A percentile compares a stretch with the other conserved stretches of the same genome.
These are phyloP conservation scores for Portunus trituberculatus DNA, from an alignment of 1,140 invertebrate species.

Conservation along the genomic window DNA sequence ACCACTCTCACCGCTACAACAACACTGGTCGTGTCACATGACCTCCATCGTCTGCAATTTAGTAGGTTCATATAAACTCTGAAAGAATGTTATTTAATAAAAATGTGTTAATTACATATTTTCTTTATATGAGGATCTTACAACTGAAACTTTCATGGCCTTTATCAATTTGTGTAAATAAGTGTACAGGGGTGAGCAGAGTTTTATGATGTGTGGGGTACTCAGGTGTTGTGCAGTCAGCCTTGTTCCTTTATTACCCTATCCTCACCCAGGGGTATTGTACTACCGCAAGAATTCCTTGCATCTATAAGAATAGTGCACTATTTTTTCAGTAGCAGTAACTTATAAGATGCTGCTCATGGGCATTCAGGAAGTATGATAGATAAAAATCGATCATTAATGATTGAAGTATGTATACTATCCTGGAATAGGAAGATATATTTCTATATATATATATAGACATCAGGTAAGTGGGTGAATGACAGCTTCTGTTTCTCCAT, in stretches of 20 bases:
- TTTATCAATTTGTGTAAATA: conserved; percentile 8
- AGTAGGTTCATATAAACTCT: conserved; percentile 47
- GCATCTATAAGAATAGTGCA: conserved; percentile 28
- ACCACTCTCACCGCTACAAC: conserved; percentile 68
- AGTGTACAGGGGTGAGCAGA: neutral
- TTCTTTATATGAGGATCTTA: conserved; percentile 38
- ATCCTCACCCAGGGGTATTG: conserved; percentile 49
- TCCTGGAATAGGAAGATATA: neutral
- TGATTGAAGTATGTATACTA: neutral
- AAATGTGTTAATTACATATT: conserved; percentile 24
- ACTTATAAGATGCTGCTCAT: conserved; percentile 28
- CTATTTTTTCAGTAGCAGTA: conserved; percentile 50
- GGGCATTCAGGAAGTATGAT: conserved; percentile 70
- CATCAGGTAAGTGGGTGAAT: conserved; percentile 63
- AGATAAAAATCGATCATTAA: neutral
- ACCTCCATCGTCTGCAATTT: conserved; percentile 52
- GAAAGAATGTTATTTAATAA: neutral
- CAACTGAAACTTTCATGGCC: conserved; percentile 35
- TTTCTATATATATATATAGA: conserved; percentile 24
- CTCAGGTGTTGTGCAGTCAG: conserved; percentile 62
- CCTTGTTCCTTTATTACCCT: conserved; percentile 61
- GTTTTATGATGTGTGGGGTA: conserved; percentile 51
- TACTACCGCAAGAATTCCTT: conserved; percentile 28
- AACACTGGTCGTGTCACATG: conserved; percentile 71
- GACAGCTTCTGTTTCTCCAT: conserved; percentile 40